These are phyloP conservation scores for Nothobranchius kuhntae DNA, from an alignment of 2,113 vertebrate species.

Conservation along the genomic window DNA sequence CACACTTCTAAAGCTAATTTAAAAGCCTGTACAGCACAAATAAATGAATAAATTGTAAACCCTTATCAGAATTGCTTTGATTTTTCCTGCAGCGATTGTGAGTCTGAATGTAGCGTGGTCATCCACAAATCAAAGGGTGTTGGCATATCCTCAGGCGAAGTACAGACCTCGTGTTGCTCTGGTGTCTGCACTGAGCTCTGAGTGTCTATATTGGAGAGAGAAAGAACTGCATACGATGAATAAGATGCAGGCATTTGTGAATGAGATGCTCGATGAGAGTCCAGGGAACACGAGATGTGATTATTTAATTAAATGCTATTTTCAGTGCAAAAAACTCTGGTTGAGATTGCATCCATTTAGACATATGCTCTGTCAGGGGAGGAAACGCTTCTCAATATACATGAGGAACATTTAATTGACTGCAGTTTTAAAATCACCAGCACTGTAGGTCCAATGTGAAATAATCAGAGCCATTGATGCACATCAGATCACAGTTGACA, in stretches of 20 bases:
- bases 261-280: background rate
- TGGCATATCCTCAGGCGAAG: background rate
- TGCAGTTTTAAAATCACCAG: background rate
- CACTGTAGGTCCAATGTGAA: constrained; percentile 3
- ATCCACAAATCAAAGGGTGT: background rate
- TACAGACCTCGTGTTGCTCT: background rate
- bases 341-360: too few species aligned
- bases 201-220: background rate
- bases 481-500: background rate
- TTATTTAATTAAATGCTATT: too few species aligned
- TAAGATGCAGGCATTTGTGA: background rate
- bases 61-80: background rate
- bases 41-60: too few species aligned
- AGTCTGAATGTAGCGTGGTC: background rate
- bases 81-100: background rate
- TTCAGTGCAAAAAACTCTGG: too few species aligned
- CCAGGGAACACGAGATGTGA: too few species aligned
- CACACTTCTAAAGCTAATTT: too few species aligned
- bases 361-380: background rate
- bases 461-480: constrained; percentile 8
- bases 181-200: background rate
- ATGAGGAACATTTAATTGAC: background rate
- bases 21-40: too few species aligned
- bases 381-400: background rate
- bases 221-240: background rate